Base-by-base conservation (phyloP, 1,140 invertebrate genomes). In the Drosophila pandora region DNA sequence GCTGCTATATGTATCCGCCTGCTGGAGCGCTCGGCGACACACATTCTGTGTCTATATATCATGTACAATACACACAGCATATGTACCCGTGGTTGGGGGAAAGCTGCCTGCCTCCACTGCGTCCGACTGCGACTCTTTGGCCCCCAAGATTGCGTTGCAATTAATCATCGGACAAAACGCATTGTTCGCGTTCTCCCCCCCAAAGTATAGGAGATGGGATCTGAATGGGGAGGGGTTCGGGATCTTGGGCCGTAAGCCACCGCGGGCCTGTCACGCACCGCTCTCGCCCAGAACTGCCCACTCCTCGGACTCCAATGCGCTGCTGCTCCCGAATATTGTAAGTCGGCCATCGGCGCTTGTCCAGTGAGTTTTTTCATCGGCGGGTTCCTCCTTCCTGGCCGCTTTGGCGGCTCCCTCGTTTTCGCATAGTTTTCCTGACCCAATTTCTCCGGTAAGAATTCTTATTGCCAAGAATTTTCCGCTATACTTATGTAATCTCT, bases 91-190 rank as follows among this genome's bases (percentile, higher is more conserved):
- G 68, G 82, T 70, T 87, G 79, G 81, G 82, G 82, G 81, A 85
- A 85, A 85, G 81, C 81, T 63, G 41, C 78, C 83, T 58, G 58
- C 52, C 41, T 32, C 39, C 63, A 68, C 23, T 34, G 62, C 64
- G 47, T 43, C 45, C 47, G 34, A 12, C 13, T 52, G 56, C 72
- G 72, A 74, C 73, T 81, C 79, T 63, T 72, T 84, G 81, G 81
- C 81, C 78, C 74, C 81, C 69, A 82, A 85, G 81, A 85, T 85
- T 85, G 81, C 79, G 82, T 75, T 85, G 81, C 82, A 85, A 85
- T 85, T 85, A 85, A 85, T 85, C 81, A 85, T 87, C 81, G 73
- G 64, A 87, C 81, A 87, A 85, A 85, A 85, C 81, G 82, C 81
- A 85, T 85, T 85, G 81, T 85, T 85, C 74, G 81, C 68, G 63